Percentiles rank a stretch among this genome's conserved stretches.
Conservation (phyloP, 2,888 invertebrate genomes). For the Athalia rosae region DNA sequence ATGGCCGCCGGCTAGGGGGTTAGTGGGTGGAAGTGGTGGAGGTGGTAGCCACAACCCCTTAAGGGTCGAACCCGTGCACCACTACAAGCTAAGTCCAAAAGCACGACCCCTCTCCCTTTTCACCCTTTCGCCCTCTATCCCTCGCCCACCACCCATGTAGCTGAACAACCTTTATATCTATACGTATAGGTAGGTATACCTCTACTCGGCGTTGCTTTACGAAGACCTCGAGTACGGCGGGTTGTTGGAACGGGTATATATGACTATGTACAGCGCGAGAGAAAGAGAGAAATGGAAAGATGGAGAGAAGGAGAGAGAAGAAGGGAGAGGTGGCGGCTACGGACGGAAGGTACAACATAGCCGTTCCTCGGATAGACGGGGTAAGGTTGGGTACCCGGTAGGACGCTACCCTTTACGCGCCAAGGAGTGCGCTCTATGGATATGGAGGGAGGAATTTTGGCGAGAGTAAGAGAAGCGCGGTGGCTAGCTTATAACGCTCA, state of each 20-base stretch:
- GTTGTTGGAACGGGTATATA: conserved; percentile 37
- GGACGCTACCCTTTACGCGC: conserved; percentile 40
- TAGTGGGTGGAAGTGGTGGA: conserved; percentile 56
- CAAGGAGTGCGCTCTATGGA: conserved; percentile 25
- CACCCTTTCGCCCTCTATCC: conserved; percentile 53
- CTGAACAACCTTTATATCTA: conserved; percentile 71
- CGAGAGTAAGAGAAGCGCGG: conserved; percentile 50
- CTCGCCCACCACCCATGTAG: conserved; percentile 52
- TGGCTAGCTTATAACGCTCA: conserved; percentile 52
- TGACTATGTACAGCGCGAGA: conserved; percentile 15
- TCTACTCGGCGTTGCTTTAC: conserved; percentile 45
- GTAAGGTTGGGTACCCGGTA: conserved; percentile 40
- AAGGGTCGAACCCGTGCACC: conserved; percentile 73
- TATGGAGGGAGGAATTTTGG: conserved; percentile 68
- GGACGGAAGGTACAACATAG: conserved; percentile 46
- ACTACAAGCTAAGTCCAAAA: conserved; percentile 66
- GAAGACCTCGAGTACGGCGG: conserved; percentile 61
- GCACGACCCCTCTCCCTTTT: conserved; percentile 54
- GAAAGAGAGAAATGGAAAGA: no score
- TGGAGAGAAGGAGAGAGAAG: no score
- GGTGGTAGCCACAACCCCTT: conserved; percentile 73
- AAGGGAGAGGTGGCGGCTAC: conserved; percentile 37
- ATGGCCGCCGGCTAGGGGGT: conserved; percentile 69
- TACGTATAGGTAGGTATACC: conserved; percentile 63
- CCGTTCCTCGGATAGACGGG: conserved; percentile 43